These are phyloP conservation scores for Alviniconcha marisindica DNA, from an alignment of 1,140 invertebrate genomes.

Conservation along the genomic window DNA sequence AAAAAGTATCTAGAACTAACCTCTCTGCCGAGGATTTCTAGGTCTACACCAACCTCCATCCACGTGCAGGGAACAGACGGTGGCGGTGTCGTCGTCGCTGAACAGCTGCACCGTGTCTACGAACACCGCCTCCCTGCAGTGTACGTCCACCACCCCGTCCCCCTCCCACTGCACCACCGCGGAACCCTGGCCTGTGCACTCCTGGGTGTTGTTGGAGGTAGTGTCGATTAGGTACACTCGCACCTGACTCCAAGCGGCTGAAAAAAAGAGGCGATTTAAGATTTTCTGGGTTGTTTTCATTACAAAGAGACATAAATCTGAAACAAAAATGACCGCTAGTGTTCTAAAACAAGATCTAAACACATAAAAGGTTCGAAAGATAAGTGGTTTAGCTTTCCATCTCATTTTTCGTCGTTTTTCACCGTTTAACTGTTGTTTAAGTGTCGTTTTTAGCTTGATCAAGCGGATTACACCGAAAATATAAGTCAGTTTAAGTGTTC, in stretches of 20 bases:
- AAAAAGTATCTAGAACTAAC: no score
- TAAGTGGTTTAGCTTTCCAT: neutral
- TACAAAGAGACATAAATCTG: neutral
- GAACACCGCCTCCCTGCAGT: neutral
- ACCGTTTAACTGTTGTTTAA: neutral
- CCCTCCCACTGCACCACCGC: conserved; percentile 4
- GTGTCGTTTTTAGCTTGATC: no score
- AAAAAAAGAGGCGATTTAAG: neutral
- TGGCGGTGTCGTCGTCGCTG: neutral
- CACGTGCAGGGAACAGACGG: conserved; percentile 20
- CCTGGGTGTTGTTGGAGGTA: neutral
- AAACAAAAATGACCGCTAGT: neutral
- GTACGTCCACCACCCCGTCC: conserved; percentile 10
- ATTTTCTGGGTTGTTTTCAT: no score
- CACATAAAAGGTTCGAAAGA: neutral
- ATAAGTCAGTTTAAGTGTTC: no score
- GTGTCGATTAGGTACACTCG: neutral
- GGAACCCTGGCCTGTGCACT: neutral
- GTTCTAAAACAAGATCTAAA: neutral
- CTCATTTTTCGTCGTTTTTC: neutral
- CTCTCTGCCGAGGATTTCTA: no score
- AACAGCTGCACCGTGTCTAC: neutral
- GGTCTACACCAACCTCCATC: conserved; percentile 8
- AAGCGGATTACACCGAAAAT: no score
- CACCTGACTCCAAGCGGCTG: neutral